Evolutionary conservation across 2,113 vertebrate genomes (phyloP).

Genomic region (Catharus minimus): DNA sequence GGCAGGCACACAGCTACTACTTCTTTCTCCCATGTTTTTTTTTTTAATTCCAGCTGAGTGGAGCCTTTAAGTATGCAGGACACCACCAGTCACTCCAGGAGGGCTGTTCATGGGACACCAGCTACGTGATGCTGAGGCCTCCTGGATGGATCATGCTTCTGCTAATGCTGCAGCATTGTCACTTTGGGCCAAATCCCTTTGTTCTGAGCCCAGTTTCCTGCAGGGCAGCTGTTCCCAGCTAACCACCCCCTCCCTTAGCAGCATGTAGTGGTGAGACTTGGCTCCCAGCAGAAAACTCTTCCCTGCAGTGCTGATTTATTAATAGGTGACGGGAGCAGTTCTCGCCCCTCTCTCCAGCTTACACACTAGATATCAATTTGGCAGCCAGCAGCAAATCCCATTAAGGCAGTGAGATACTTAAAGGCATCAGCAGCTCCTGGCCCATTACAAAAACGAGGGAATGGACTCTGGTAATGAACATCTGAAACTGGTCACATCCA

Average conservation of each 20-base stretch:
- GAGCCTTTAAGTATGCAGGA: neutral
- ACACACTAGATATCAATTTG: neutral
- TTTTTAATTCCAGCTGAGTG: neutral
- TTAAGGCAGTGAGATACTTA: neutral
- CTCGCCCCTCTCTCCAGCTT: neutral
- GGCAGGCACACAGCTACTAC: neutral
- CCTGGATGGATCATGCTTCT: neutral
- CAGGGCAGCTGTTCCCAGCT: neutral
- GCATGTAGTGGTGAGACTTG: neutral
- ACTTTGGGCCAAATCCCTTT: neutral
- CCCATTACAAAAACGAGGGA: neutral
- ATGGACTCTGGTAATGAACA: neutral
- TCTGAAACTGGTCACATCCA: neutral
- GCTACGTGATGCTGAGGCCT: neutral
- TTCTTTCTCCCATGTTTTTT: neutral
- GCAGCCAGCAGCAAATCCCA: conserved; percentile 13
- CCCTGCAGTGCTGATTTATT: neutral
- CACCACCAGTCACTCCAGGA: neutral
- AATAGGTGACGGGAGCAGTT: neutral
- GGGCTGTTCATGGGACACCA: neutral
- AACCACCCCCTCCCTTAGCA: neutral
- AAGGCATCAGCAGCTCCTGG: neutral
- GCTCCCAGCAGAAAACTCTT: neutral
- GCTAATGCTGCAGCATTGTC: neutral
- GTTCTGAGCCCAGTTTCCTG: neutral